Percentiles rank a stretch among this genome's conserved stretches.
Evolutionary conservation across 2,888 invertebrate genomes (phyloP).

Genomic region (Melanchra persicariae): DNA sequence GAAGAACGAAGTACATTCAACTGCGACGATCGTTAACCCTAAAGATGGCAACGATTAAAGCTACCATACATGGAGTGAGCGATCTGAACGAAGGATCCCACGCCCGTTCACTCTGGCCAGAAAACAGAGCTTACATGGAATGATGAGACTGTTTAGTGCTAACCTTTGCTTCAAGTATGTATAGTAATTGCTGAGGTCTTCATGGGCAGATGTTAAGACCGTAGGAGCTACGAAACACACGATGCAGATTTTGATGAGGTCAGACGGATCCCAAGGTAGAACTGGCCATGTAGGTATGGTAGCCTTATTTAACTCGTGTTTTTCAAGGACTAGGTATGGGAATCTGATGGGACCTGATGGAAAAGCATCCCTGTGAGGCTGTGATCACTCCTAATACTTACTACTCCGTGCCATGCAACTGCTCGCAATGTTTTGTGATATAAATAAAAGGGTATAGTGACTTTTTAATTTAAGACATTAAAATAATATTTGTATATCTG

Average conservation of each 20-base stretch:
- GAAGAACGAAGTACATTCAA: constrained; percentile 28
- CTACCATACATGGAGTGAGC: background rate
- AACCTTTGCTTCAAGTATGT: background rate
- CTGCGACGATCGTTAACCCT: background rate
- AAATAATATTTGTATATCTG: constrained; percentile 47
- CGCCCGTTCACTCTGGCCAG: background rate
- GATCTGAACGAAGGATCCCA: background rate
- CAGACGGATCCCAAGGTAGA: background rate
- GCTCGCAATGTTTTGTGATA: constrained; percentile 71
- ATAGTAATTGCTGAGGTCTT: background rate
- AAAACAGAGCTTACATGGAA: background rate
- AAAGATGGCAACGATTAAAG: background rate
- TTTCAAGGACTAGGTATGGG: background rate
- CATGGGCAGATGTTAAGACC: background rate
- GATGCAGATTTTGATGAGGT: background rate
- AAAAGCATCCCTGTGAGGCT: background rate
- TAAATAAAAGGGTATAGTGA: constrained; percentile 59
- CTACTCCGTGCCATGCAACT: constrained; percentile 55
- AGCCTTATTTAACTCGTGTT: background rate
- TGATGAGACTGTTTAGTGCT: background rate
- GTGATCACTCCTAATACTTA: constrained; percentile 20
- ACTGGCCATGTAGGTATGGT: background rate
- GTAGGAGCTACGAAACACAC: background rate
- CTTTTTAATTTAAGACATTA: constrained; percentile 55
- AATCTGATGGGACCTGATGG: background rate